Conservation (phyloP, 2,888 invertebrate species). For the Drosophila recens region DNA sequence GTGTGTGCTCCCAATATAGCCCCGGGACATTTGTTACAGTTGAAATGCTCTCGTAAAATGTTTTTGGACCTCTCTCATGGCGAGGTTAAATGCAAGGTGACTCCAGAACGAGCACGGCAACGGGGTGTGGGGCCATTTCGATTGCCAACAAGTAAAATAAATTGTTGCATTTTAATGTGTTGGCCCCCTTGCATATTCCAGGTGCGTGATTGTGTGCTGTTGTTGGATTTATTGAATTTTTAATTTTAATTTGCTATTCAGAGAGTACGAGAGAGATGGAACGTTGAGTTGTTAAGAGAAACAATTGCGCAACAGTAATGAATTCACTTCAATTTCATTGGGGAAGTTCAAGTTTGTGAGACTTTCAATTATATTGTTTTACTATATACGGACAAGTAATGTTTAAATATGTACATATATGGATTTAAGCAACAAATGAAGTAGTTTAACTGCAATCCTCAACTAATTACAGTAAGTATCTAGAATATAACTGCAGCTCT, state of each 20-base stretch:
- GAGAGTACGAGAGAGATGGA: conserved; percentile 12
- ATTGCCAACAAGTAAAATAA: conserved; percentile 79
- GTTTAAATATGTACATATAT: background rate
- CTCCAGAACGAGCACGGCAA: conserved; percentile 20
- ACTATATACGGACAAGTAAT: background rate
- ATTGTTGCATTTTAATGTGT: conserved; percentile 80
- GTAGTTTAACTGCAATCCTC: background rate
- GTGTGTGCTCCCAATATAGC: conserved; percentile 56
- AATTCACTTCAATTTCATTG: conserved; percentile 25
- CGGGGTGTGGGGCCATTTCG: conserved; percentile 19
- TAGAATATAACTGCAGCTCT: background rate
- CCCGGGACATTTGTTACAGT: conserved; percentile 80
- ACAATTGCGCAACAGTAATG: conserved; percentile 17
- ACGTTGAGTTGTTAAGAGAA: background rate
- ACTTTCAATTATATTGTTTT: background rate
- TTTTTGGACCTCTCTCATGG: conserved; percentile 54
- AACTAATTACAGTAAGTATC: background rate
- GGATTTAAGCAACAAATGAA: background rate
- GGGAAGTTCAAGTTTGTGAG: background rate
- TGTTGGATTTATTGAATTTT: conserved; percentile 77
- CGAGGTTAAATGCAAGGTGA: conserved; percentile 42
- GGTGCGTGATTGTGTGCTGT: conserved; percentile 40
- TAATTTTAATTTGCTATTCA: conserved; percentile 75
- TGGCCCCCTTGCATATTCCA: conserved; percentile 33
- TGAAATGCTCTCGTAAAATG: conserved; percentile 81